Evolutionary conservation across 2,113 vertebrate species (phyloP), one percentile per base, ranked within the genome.

Genomic region (Podarcis cretensis): DNA sequence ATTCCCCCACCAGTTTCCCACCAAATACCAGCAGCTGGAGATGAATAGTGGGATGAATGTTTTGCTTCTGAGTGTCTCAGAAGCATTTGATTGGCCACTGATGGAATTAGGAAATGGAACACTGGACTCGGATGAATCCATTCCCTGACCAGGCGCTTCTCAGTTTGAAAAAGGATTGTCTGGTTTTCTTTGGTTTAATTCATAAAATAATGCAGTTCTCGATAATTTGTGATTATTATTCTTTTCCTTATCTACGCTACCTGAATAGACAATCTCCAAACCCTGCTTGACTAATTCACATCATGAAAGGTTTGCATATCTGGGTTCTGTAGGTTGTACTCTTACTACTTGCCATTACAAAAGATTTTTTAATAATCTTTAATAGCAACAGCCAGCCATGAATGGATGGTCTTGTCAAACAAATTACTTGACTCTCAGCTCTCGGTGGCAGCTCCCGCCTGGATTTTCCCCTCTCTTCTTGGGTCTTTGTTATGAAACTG

Each of bases 391-490:
- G 78, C 84, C 86, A 84, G 89, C 1, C 18, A 83, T 91, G 90
- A 84, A 77, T 57, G 80, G 21, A 81, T 90, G 12, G 3, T 73
- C 85, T 90, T 94, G 92, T 93, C 90, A 94, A 23, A 91, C 86
- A 92, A 94, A 94, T 91, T 79, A 81, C 66, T 89, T 73, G 63
- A 89, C 75, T 94, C 91, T 87, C 92, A 91, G 79, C 90, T 86
- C 91, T 74, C 8, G 32, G 21, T 4, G 84, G 78, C 21, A 92
- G 57, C 21, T 89, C 86, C 20, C 86, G 40, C 89, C 57, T 87
- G 63, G 85, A 84, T 69, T 54, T 57, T 40, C 1, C 21, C 4
- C 86, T 93, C 89, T 87, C 83, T 92, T 87, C 91, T 85, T 84
- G 88, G 65, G 30, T 27, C 87, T 81, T 40, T 89, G 83, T 91